phyloP scores from a whole-genome alignment of 2,888 invertebrate genomes.

The Lapara coniferarum region DNA sequence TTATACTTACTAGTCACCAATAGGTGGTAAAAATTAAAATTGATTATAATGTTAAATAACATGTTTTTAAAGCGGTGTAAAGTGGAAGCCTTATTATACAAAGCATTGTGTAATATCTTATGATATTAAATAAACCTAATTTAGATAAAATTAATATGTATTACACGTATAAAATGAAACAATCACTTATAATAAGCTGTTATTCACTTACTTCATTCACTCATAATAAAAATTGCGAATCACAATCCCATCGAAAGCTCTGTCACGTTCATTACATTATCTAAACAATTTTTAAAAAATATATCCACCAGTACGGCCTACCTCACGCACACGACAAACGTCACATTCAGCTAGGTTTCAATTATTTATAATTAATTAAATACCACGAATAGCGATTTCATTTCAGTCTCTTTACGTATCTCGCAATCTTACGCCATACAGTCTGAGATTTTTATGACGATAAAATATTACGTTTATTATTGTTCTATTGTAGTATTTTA shows the following conservation, averaged over 20 bases:
- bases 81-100: too few relatives aligned
- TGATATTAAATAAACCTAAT: too few relatives aligned
- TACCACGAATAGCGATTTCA: slow-evolving; percentile 9
- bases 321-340: slow-evolving; percentile 16
- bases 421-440: not conserved
- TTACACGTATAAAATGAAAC: not conserved
- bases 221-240: slow-evolving; percentile 2
- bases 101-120: too few relatives aligned
- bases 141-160: not conserved
- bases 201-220: slow-evolving; percentile 18
- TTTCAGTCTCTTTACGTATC: slow-evolving; percentile 19
- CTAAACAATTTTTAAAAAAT: not conserved
- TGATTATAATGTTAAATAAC: too few relatives aligned
- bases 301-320: slow-evolving; percentile 10
- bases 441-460: not conserved
- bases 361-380: slow-evolving; percentile 22
- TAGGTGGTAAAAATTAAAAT: too few relatives aligned
- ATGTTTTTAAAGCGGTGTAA: too few relatives aligned
- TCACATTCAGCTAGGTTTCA: slow-evolving; percentile 18
- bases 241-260: slow-evolving; percentile 1
- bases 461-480: not conserved
- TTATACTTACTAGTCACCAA: too few relatives aligned
- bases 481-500: not conserved
- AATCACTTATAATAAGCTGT: not conserved
- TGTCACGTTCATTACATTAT: slow-evolving; percentile 3